Evolutionary conservation across 1,140 invertebrate genomes (phyloP).

Genomic region (Bombus confusus): DNA sequence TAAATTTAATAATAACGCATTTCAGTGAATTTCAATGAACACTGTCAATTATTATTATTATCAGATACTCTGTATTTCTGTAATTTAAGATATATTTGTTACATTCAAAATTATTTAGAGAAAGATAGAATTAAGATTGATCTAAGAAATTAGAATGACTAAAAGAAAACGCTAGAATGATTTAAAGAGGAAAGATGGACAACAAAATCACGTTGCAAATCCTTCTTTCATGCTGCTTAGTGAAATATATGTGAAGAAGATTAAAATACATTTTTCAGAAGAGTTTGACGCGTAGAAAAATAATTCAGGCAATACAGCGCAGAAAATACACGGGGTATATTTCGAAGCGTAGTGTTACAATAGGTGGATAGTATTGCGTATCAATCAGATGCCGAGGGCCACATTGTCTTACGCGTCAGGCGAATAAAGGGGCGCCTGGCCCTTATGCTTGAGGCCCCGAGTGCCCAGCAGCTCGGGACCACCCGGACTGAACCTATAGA

Average conservation of each 20-base stretch:
- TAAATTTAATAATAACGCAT: too few species aligned
- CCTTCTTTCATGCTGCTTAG: neutral
- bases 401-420: constrained; percentile 77
- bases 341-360: constrained; percentile 62
- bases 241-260: neutral
- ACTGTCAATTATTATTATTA: too few species aligned
- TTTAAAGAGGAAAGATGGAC: neutral
- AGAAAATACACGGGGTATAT: constrained; percentile 65
- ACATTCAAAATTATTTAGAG: too few species aligned
- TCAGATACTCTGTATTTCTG: too few species aligned
- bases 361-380: constrained; percentile 78
- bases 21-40: too few species aligned
- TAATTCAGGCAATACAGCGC: neutral
- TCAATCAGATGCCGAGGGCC: constrained; percentile 76
- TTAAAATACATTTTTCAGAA: neutral
- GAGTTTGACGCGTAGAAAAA: neutral
- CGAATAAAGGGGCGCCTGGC: constrained; percentile 72
- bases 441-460: constrained; percentile 55
- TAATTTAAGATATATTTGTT: too few species aligned
- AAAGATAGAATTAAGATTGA: too few species aligned
- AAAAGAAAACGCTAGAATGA: too few species aligned
- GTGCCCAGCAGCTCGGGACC: constrained; percentile 70
- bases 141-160: too few species aligned
- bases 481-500: constrained; percentile 75
- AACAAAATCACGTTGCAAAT: neutral